Evolutionary conservation across 2,113 vertebrate genomes (phyloP).

Genomic region (Emydura subglobosa): DNA sequence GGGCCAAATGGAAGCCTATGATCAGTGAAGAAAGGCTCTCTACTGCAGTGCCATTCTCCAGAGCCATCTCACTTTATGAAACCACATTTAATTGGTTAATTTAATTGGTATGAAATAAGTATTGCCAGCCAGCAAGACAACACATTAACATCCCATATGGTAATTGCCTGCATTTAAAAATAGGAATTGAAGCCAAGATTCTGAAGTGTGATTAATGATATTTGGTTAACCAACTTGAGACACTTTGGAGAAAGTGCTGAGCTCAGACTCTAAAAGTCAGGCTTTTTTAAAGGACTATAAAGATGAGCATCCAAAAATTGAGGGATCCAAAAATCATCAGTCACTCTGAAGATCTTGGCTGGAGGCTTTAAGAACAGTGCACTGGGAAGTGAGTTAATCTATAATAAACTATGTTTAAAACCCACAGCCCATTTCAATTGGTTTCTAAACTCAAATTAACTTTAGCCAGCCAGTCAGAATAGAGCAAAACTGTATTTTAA

Average conservation of each 20-base stretch:
- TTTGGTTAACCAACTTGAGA: not conserved
- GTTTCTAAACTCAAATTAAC: not conserved
- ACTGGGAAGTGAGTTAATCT: constrained; percentile 15
- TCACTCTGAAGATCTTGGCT: constrained; percentile 16
- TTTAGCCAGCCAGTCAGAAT: not conserved
- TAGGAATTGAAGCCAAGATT: constrained; percentile 37
- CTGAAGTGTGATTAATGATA: constrained; percentile 41
- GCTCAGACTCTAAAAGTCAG: constrained; percentile 15
- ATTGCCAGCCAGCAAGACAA: not conserved
- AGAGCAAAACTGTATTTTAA: not conserved
- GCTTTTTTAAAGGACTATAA: not conserved
- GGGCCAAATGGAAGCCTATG: not conserved
- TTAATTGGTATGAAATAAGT: not conserved
- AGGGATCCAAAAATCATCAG: not conserved
- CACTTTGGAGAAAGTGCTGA: constrained; percentile 44
- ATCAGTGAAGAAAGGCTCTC: not conserved
- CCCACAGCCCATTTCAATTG: not conserved
- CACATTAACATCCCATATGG: accelerated
- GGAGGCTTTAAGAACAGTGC: not conserved
- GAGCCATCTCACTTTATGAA: not conserved
- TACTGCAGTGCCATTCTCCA: accelerated
- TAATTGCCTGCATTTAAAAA: not conserved
- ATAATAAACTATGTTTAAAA: not conserved
- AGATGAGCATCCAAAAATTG: not conserved
- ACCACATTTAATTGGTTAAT: not conserved